Evolutionary conservation across 2,888 invertebrate species (phyloP), one percentile per base, ranked within the genome.

Genomic region (Caenorhabditis afra): DNA sequence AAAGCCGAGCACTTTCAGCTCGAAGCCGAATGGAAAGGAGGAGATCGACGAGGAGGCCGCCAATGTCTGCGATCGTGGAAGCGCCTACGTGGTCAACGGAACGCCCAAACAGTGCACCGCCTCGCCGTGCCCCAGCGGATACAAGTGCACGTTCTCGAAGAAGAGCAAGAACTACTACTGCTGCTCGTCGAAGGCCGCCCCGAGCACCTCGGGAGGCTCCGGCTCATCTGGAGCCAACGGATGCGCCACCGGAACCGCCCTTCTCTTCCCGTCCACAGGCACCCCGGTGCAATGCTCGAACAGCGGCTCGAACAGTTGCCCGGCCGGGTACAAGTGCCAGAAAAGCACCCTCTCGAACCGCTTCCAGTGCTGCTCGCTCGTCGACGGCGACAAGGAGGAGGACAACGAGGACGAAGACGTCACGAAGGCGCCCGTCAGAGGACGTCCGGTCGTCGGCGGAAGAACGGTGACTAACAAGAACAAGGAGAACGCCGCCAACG

Each of bases 261-360:
- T 89, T 11, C 81, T 89, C 10, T 89, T 89, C 85, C 89, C 89
- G 22, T 87, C 89, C 8, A 89, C 88, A 8, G 89, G 88, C 65
- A 87, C 87, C 5, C 89, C 89, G 47, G 89, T 89, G 1, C 89
- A 89, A 39, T 89, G 89, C 81, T 82, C 84, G 35, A 79, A 78
- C 53, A 79, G 52, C 20, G 82, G 84, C 16, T 53, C 77, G n/a
- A 85, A 88, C 76, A 83, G 86, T 12, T 89, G 89, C 59, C 89
- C 89, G 10, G 55, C 82, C 16, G 87, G 88, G 39, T 89, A 86
- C 79, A 71, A 70, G 37, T 88, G 87, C 58, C 68, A 85, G 41
- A 80, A 80, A 71, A 71, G 71, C 62, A 76, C 71, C 3, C 12
- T 59, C 3, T 70, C 79, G 16, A 74, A 74, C 20, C n/a, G 81